Base-by-base conservation (phyloP, 2,113 vertebrate species). In the Junco hyemalis region DNA sequence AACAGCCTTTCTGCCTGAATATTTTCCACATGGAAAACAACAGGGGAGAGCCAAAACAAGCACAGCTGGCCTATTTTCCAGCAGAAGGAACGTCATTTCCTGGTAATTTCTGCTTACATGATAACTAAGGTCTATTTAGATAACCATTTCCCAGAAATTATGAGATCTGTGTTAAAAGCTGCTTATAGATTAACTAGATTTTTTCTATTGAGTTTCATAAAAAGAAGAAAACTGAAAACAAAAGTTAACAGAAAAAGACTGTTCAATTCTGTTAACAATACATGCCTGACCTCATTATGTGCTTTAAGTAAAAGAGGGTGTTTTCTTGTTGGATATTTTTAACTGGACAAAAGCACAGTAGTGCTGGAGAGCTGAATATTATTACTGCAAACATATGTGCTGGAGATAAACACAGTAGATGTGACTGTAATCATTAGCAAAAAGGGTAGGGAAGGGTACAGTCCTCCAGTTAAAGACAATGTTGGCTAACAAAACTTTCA, bases 41-140 rank as follows among this genome's bases (percentile, higher is more conserved):
- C 72, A 93, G 66, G 54, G 16, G 91, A 95, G 90, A 95, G 97
- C 97, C 97, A 98, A 98, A 98, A 93, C 95, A 97, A 98, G 96
- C 98, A 98, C 97, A 98, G 97, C 97, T 98, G 97, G 87, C 56
- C 95, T 94, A 73, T 96, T 97, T 98, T 97, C 95, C 94, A 83
- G 81, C 35, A 60, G 92, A 73, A 91, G 65, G 78, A 96, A 96
- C 66, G 50, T 98, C 93, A 98, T 97, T 98, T 98, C 97, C 97
- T 96, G 95, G 90, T 95, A 96, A 84, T 96, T 95, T 97, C 95
- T 96, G 96, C 96, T 96, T 88, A 93, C 90, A 90, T 88, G 97
- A 98, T 97, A 98, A 97, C 95, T 90, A 92, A 94, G 76, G 81
- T 88, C 88, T 98, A 97, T 97, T 98, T 96, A 97, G 96, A 97